phyloP scores from a whole-genome alignment of 1,140 invertebrate genomes.

The Tetramorium parvispinum region DNA sequence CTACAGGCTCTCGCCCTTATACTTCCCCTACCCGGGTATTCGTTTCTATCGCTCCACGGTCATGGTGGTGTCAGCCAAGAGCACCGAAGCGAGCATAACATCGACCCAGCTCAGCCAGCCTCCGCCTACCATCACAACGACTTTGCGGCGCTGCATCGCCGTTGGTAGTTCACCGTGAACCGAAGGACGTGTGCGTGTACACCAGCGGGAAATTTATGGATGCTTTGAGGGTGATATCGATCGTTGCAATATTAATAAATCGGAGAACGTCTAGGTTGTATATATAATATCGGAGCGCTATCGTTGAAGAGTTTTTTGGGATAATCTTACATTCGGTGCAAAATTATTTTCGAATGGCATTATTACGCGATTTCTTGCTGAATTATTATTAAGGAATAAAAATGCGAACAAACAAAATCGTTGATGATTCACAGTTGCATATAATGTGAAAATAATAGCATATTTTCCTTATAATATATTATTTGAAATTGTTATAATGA shows the following conservation, averaged over 20 bases:
- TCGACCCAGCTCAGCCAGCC: conserved; percentile 74
- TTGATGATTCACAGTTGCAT: background rate
- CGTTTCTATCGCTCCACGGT: conserved; percentile 55
- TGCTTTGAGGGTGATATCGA: conserved; percentile 65
- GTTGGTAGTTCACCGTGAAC: conserved; percentile 58
- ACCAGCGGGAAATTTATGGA: conserved; percentile 57
- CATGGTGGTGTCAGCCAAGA: conserved; percentile 61
- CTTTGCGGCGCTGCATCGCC: conserved; percentile 57
- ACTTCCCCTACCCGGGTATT: conserved; percentile 58
- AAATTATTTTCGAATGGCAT: background rate
- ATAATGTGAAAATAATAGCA: background rate
- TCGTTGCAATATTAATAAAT: conserved; percentile 71
- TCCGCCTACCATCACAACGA: conserved; percentile 68
- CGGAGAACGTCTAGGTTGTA: conserved; percentile 16
- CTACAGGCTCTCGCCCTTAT: conserved; percentile 66
- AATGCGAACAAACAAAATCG: background rate
- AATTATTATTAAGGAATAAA: background rate
- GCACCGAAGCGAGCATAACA: conserved; percentile 70
- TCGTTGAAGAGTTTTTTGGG: background rate
- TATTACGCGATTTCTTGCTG: background rate
- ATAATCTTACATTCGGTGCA: background rate
- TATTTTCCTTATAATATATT: background rate
- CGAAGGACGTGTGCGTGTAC: conserved; percentile 51
- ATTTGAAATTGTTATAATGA: background rate
- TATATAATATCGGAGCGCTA: background rate